Base-by-base conservation (phyloP, 1,140 invertebrate genomes). In the Megathymus violae region DNA sequence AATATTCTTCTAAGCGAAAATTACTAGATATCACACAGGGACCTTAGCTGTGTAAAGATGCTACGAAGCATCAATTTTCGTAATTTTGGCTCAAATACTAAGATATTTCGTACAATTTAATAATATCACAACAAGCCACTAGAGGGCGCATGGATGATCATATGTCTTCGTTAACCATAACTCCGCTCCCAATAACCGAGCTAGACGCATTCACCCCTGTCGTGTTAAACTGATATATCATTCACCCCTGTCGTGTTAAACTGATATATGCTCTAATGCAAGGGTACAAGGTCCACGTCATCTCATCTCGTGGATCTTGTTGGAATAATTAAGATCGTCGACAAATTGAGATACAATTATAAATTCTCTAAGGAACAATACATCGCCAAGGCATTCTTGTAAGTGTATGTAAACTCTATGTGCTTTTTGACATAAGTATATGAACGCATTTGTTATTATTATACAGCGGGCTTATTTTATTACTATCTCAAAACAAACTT, bases 161-260 rank as follows among this genome's bases (percentile, higher is more conserved):
- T 58, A 14, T 15, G 22, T 58, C 52, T 58, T 58, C 52, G 40
- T 58, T 58, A 58, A 41, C 10, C 52, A n/a, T 27, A 31, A 44
- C 31, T 22, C 16, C 16, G 48, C 48, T 19, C 19, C 52, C 52
- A 31, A 58, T 58, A 58, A 34, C 52, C 52, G 25, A 16, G 14
- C 51, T 38, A 17, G 54, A 58, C 46, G 54, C 54, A 58, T 46
- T 36, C 31, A 15, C 31, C 5, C 25, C n/a, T n/a, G n/a, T n/a
- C n/a, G n/a, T n/a, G n/a, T n/a, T n/a, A n/a, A n/a, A n/a, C n/a
- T n/a, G n/a, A n/a, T n/a, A n/a, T n/a, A n/a, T n/a, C n/a, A n/a
- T n/a, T n/a, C n/a, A n/a, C n/a, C n/a, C n/a, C n/a, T n/a, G n/a
- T n/a, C n/a, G n/a, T n/a, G n/a, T n/a, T n/a, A n/a, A n/a, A n/a